Conservation (phyloP, 2,888 invertebrate genomes). For the Coremacera marginata region DNA sequence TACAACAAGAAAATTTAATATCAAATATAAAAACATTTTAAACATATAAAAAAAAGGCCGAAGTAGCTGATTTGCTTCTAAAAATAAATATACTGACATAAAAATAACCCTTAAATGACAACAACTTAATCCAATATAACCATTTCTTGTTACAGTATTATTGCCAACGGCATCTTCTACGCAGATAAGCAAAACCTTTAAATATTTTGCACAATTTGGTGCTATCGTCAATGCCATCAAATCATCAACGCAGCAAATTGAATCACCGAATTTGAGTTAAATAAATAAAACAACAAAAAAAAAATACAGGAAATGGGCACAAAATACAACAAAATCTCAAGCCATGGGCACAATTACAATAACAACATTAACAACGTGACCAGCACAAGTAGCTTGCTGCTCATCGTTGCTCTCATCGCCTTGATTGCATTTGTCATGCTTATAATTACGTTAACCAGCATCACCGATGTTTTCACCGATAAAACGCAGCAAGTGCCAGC, state of each 20-base stretch:
- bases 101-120: no score
- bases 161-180: no score
- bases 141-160: no score
- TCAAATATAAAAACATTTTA: no score
- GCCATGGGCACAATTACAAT: neutral
- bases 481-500: neutral
- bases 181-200: no score
- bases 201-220: no score
- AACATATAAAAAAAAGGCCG: no score
- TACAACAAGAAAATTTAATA: no score
- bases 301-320: neutral
- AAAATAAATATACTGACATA: no score
- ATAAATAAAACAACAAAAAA: neutral
- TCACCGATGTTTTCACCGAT: constrained; percentile 6
- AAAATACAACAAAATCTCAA: neutral
- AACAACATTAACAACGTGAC: neutral
- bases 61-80: no score
- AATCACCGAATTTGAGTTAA: neutral
- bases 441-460: constrained; percentile 19
- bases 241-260: neutral
- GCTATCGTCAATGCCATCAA: neutral
- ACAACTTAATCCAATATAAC: no score
- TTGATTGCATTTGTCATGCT: constrained; percentile 26
- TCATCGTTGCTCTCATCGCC: constrained; percentile 8
- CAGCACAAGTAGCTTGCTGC: constrained; percentile 1